A percentile compares a stretch with the other conserved stretches of the same genome.
Evolutionary conservation across 53 echinoderm and acorn worm species (phyloP).

Genomic region (Holothuria scabra): DNA sequence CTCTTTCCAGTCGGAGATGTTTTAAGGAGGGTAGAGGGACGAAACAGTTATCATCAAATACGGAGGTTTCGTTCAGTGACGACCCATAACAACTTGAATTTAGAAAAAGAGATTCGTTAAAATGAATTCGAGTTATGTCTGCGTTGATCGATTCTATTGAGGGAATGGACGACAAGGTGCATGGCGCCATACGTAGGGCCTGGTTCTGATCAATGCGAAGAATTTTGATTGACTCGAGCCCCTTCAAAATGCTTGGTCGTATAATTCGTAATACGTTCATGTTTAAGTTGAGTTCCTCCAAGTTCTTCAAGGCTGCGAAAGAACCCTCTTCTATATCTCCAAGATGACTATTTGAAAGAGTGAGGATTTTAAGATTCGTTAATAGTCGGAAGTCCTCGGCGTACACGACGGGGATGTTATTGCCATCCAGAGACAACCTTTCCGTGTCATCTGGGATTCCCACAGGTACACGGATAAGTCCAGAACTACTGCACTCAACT

Average conservation of each 20-base stretch:
- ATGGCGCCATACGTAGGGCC: slow-evolving; percentile 27
- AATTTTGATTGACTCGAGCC: slow-evolving; percentile 4
- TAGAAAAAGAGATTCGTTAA: slow-evolving; percentile 37
- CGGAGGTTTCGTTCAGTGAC: not conserved
- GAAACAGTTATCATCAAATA: not conserved
- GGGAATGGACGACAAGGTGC: slow-evolving; percentile 33
- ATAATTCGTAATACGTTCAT: slow-evolving; percentile 26
- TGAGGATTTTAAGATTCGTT: slow-evolving; percentile 22
- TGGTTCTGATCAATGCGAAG: slow-evolving; percentile 44
- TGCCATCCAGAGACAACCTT: slow-evolving; percentile 24
- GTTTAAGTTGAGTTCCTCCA: slow-evolving; percentile 25
- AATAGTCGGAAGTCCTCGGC: slow-evolving; percentile 29
- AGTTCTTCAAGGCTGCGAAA: not conserved
- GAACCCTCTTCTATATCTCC: slow-evolving; percentile 31
- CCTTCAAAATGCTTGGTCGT: not conserved
- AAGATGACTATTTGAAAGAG: slow-evolving; percentile 38
- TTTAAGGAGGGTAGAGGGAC: slow-evolving; percentile 4
- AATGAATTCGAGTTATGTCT: slow-evolving; percentile 32
- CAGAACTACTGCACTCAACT: slow-evolving; percentile 41
- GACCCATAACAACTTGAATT: not conserved
- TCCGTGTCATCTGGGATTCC: slow-evolving; percentile 31
- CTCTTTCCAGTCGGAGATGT: slow-evolving; percentile 30
- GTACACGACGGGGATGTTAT: slow-evolving; percentile 25
- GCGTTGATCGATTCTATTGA: slow-evolving; percentile 36
- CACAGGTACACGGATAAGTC: slow-evolving; percentile 14